Evolutionary conservation across 2,888 invertebrate genomes (phyloP).

Genomic region (Neoscelio sp.): DNA sequence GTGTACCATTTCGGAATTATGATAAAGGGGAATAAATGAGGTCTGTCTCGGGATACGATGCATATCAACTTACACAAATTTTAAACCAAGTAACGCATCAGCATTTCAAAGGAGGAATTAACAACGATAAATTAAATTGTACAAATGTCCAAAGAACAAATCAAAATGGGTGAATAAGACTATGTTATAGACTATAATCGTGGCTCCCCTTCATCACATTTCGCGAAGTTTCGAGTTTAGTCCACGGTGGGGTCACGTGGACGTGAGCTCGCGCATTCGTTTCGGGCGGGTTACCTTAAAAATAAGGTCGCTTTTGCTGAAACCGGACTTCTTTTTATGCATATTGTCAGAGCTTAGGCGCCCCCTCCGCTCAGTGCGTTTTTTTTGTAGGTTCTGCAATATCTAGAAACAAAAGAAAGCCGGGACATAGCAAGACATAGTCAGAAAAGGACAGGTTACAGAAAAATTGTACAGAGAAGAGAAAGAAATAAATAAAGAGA

Average conservation of each 20-base stretch:
- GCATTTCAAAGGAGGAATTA: no score
- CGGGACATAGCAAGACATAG: constrained; percentile 90
- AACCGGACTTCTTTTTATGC: constrained; percentile 94
- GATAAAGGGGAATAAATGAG: constrained; percentile 68
- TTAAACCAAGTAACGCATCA: no score
- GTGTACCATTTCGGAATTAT: constrained; percentile 72
- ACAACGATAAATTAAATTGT: no score
- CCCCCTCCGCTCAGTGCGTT: constrained; percentile 98
- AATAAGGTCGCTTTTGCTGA: constrained; percentile 99
- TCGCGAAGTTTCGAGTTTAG: constrained; percentile 71
- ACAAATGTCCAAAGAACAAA: no score
- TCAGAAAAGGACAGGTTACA: constrained; percentile 83
- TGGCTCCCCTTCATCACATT: constrained; percentile 72
- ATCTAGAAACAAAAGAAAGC: constrained; percentile 96
- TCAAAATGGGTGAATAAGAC: no score
- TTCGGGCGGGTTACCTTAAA: constrained; percentile 95
- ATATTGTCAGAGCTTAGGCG: constrained; percentile 96
- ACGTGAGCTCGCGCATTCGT: constrained; percentile 80
- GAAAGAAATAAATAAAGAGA: constrained; percentile 57
- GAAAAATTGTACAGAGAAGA: constrained; percentile 78
- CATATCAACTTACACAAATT: no score
- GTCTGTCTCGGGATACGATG: constrained; percentile 17
- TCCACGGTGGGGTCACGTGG: constrained; percentile 74
- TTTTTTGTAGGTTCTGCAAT: constrained; percentile 99
- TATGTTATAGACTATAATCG: no score